phyloP scores from a whole-genome alignment of 1,140 invertebrate genomes.

The Fopius arisanus region DNA sequence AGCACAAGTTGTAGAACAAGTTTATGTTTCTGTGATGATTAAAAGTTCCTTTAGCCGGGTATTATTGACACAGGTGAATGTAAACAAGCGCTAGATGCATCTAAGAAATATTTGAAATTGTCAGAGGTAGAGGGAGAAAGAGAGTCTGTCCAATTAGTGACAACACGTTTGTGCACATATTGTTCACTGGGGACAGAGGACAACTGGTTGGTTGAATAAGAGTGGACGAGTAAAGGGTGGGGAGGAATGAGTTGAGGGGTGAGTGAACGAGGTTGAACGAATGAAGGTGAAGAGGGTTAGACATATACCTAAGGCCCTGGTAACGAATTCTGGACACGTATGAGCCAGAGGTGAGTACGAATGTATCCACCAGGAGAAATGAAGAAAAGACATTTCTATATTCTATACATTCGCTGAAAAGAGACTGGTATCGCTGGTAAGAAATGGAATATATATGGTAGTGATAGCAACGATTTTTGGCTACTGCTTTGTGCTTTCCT shows the following conservation, averaged over 20 bases:
- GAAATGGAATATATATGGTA: not conserved
- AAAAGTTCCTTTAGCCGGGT: no score
- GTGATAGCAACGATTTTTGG: slow-evolving; percentile 9
- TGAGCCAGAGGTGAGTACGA: not conserved
- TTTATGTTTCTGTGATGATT: no score
- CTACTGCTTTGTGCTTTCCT: not conserved
- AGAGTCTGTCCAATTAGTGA: slow-evolving; percentile 3
- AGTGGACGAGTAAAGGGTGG: not conserved
- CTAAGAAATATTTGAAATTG: not conserved
- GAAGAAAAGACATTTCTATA: not conserved
- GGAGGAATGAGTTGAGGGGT: not conserved
- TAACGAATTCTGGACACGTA: slow-evolving; percentile 2
- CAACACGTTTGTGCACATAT: not conserved
- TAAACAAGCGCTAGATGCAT: not conserved
- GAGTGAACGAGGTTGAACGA: not conserved
- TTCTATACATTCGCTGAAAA: not conserved
- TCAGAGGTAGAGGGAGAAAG: no score
- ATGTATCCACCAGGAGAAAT: not conserved
- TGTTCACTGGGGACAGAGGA: not conserved
- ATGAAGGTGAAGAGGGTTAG: slow-evolving; percentile 11
- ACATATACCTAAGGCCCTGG: not conserved
- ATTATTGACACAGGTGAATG: no score
- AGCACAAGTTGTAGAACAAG: no score
- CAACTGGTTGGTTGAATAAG: no score
- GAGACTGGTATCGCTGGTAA: not conserved